Base-by-base conservation (phyloP, 2,888 invertebrate genomes). In the Endomychus coccineus region DNA sequence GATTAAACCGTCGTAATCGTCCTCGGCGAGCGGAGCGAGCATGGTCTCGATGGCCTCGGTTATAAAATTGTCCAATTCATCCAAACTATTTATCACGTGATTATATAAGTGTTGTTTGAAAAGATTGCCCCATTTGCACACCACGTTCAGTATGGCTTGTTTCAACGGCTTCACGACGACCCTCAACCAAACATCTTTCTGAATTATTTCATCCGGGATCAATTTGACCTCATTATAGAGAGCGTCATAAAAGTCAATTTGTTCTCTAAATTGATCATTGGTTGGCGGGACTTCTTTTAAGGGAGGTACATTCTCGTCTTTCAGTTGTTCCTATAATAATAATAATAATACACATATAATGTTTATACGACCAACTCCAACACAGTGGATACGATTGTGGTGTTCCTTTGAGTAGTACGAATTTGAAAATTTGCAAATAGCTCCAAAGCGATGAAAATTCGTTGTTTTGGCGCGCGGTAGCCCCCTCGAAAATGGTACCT, bases 121-220 rank as follows among this genome's bases (percentile, higher is more conserved):
- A 48, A 91, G 71, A 55, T 83, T 83, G 38, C 86, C 80, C 92
- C 94, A 94, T 55, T 87, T 83, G 59, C 85, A 83, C 40, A 90
- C 78, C 16, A 78, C 78, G 59, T 86, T 87, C 44, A 92, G 72
- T 11, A 95, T 77, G 1, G 79, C 77, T 54, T 84, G 83, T 19
- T n/a, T 19, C n/a, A 19, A n/a, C n/a, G n/a, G n/a, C n/a, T 19
- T 19, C 21, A 19, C 6, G n/a, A 7, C 21, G 21, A 19, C n/a
- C n/a, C 21, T 19, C 6, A 19, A n/a, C 21, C 21, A 19, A 7
- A 7, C n/a, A n/a, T 19, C 21, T 6, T 7, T n/a, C 6, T 7
- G 21, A 7, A 7, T 19, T n/a, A n/a, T n/a, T n/a, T 19, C 21
- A 6, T 7, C n/a, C n/a, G 21, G 21, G 6, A 19, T 19, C 6